These are phyloP conservation scores for Tanytarsus gracilentus DNA, from an alignment of 2,888 invertebrate genomes.

Conservation along the genomic window DNA sequence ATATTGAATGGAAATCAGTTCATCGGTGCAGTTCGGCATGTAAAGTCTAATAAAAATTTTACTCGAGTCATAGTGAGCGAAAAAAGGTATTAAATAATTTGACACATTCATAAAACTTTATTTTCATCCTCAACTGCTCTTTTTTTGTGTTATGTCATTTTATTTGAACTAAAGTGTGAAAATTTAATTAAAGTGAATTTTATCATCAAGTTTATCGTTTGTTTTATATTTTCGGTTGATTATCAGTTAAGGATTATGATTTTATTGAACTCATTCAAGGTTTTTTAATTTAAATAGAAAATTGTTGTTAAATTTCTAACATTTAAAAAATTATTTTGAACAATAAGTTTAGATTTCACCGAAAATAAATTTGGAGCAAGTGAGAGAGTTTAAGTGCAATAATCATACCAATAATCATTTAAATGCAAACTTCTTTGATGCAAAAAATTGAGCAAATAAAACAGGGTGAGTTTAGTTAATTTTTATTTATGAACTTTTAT, in stretches of 20 bases:
- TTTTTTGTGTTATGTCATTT: neutral
- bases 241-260: too few relatives aligned
- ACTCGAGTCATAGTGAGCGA: neutral
- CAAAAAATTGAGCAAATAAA: slow-evolving; percentile 26
- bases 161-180: slow-evolving; percentile 10
- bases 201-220: too few relatives aligned
- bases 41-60: slow-evolving; percentile 13
- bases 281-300: too few relatives aligned
- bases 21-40: slow-evolving; percentile 23
- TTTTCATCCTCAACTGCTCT: slow-evolving; percentile 1
- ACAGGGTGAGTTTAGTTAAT: slow-evolving; percentile 16
- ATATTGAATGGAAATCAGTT: slow-evolving; percentile 22
- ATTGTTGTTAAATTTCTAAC: too few relatives aligned
- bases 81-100: slow-evolving; percentile 22
- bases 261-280: too few relatives aligned
- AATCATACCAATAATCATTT: neutral
- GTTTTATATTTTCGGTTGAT: too few relatives aligned
- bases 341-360: neutral
- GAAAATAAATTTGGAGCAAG: neutral
- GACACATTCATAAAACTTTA: slow-evolving; percentile 27
- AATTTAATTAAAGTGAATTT: neutral
- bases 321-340: too few relatives aligned
- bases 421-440: slow-evolving; percentile 28
- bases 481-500: neutral
- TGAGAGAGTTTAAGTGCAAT: neutral